Percentiles rank a stretch among this genome's conserved stretches.
These are phyloP conservation scores for Alectoris magna DNA, from an alignment of 2,797 vertebrate species.

Conservation along the genomic window DNA sequence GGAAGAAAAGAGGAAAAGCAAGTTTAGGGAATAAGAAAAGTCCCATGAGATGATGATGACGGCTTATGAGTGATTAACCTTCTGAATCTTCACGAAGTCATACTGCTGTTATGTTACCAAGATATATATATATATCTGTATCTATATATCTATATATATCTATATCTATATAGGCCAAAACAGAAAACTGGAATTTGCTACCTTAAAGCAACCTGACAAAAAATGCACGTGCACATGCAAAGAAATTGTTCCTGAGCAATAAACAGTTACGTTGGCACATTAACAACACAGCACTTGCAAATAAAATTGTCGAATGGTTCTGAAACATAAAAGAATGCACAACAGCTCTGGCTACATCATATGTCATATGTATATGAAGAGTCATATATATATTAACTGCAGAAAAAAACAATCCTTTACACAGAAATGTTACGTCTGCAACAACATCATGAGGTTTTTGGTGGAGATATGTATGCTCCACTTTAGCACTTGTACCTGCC, in stretches of 20 bases:
- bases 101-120: background rate
- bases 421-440: background rate
- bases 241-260: background rate
- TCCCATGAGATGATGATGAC: background rate
- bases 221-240: background rate
- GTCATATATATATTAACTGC: background rate
- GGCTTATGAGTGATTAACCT: background rate
- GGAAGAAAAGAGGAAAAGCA: background rate
- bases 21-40: background rate
- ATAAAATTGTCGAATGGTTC: background rate
- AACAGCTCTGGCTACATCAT: background rate
- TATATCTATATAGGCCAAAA: background rate
- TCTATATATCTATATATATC: too few relatives aligned
- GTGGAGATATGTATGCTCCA: background rate
- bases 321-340: background rate
- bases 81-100: background rate
- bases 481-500: background rate
- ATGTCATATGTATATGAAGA: background rate
- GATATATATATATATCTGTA: background rate
- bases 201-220: background rate
- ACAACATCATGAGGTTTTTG: fast-evolving
- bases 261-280: background rate
- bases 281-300: background rate
- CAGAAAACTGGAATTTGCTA: background rate
- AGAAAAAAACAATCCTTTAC: background rate